Evolutionary conservation across 2,888 invertebrate species (phyloP), one percentile per base, ranked within the genome.

Genomic region (Chrysolina haemoptera): DNA sequence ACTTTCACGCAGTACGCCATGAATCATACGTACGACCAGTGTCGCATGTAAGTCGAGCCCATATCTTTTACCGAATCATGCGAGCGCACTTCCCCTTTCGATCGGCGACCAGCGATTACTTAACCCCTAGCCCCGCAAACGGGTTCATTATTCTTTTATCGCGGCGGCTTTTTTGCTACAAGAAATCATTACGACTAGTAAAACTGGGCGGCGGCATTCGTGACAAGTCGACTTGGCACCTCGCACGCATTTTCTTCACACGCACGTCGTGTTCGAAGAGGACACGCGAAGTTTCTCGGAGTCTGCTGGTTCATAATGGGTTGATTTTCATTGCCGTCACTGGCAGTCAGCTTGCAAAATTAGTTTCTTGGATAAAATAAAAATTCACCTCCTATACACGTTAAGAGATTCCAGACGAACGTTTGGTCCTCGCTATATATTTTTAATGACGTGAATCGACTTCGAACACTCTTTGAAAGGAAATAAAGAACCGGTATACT

Each of bases 181-280:
- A 64, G 59, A 73, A 73, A 68, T 64, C 55, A 73, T 73, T 73
- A 73, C 64, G n/a, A 55, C 40, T 35, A 62, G 72, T 67, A 67
- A 67, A 71, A 70, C 46, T 50, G 64, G 72, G 68, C 53, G 53
- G 59, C n/a, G 40, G 22, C 40, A 53, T 68, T 68, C 72, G 72
- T 73, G 72, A 68, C 72, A 73, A 46, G 72, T 64, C 64, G 64
- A 64, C 35, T 68, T 73, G 72, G 72, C 72, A 73, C 72, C 72
- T 68, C 65, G 62, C 72, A 73, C 72, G 72, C 72, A 68, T 73
- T 73, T 68, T 73, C 64, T 64, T 68, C 53, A 35, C 70, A 63
- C 72, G 67, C 72, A 66, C 68, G 53, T 35, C 4, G 4, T 53
- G 53, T 16, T 12, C 48, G 48, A n/a, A 16, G 48, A 48, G 16